Conservation (phyloP, 2,113 vertebrate genomes). For the Ornithorhynchus anatinus region DNA sequence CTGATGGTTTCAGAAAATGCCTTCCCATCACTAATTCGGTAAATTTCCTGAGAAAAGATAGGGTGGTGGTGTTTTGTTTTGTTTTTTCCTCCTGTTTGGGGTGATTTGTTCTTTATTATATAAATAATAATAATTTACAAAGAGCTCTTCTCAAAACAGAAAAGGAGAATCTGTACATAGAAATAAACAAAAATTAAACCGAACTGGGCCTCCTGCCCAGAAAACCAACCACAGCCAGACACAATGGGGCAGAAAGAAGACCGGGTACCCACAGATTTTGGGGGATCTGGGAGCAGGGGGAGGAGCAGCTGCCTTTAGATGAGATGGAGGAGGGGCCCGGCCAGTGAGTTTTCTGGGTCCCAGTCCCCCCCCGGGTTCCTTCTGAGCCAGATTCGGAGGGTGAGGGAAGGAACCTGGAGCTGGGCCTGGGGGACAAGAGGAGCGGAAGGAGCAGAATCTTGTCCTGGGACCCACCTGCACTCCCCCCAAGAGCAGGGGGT, state of each 20-base stretch:
- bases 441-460: too few species aligned
- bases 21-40: slow-evolving; percentile 66
- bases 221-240: slow-evolving; percentile 65
- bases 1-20: slow-evolving; percentile 57
- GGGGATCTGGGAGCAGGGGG: slow-evolving; percentile 41
- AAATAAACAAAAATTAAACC: slow-evolving; percentile 71
- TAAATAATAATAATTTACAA: slow-evolving; percentile 72
- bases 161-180: slow-evolving; percentile 69
- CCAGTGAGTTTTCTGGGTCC: too few species aligned
- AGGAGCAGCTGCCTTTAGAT: too few species aligned
- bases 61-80: slow-evolving; percentile 64
- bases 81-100: slow-evolving; percentile 67
- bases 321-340: too few species aligned
- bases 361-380: not conserved
- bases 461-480: too few species aligned
- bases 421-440: too few species aligned
- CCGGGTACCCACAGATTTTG: slow-evolving; percentile 50
- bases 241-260: slow-evolving; percentile 39
- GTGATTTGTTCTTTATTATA: slow-evolving; percentile 71
- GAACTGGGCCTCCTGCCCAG: slow-evolving; percentile 68
- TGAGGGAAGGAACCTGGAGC: not conserved
- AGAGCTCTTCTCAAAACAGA: slow-evolving; percentile 68
- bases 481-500: too few species aligned
- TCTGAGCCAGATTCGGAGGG: not conserved
- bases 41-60: slow-evolving; percentile 62